Base-by-base conservation (phyloP, 1,140 invertebrate genomes). In the Rhyacophila brunnea region DNA sequence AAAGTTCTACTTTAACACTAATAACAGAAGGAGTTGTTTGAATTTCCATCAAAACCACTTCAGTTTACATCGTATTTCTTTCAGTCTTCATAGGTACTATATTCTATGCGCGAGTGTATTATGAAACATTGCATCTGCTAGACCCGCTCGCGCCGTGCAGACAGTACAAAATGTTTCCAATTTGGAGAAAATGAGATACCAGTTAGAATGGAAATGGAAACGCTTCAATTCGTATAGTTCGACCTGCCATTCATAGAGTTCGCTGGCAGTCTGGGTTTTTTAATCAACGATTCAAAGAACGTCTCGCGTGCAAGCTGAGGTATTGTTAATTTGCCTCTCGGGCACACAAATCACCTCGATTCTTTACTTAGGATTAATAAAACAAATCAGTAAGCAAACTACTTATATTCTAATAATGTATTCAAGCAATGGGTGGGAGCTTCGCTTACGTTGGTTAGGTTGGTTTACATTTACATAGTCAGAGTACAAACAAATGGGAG, bases 181-280 rank as follows among this genome's bases (percentile, higher is more conserved):
- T 63, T 63, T 58, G 58, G 47, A 58, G 43, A 46, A 51, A 62
- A 52, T 19, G 60, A 56, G 53, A 63, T 42, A 49, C 60, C 60
- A 58, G 60, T 63, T 58, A 50, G 60, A 57, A 52, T 48, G 40
- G 47, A 14, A 28, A 23, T 11, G 34, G 23, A 19, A 19, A 6
- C 13, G 11, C 19, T 35, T 20, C 14, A 7, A 7, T 45, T 20
- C 44, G 32, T 23, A 13, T 50, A 14, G 19, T 62, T 62, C 54
- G 43, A 28, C 32, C 42, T 20, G n/a, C 32, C 54, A 38, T 34
- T 40, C 53, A 62, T 45, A 62, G 60, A 62, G 60, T 34, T 46
- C 54, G 53, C 40, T 57, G 49, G 49, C 34, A 40, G 50, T 58
- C 47, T 57, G 40, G 54, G 17, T 48, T 57, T 49, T 57, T 58